These are phyloP conservation scores for Paraplagusia blochii DNA, from an alignment of 2,113 vertebrate genomes.

Conservation along the genomic window DNA sequence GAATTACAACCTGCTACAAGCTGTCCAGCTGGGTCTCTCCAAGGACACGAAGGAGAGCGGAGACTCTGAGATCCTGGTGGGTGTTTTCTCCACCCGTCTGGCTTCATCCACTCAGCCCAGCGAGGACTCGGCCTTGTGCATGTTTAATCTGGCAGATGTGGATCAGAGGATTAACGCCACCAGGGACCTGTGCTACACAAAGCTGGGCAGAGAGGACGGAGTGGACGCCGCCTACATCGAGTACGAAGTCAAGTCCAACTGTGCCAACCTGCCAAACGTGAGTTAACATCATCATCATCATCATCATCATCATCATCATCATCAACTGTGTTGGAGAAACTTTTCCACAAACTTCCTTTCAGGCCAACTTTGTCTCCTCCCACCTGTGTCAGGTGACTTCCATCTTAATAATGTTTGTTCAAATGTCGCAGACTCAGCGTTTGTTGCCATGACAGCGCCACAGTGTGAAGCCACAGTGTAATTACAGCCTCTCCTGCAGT, in stretches of 20 bases:
- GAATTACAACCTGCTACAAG: constrained; percentile 87
- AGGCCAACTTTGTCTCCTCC: too few relatives aligned
- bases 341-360: too few relatives aligned
- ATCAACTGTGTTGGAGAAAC: too few relatives aligned
- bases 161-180: constrained; percentile 86
- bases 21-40: constrained; percentile 78
- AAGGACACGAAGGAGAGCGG: constrained; percentile 14
- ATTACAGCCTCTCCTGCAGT: too few relatives aligned
- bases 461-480: too few relatives aligned
- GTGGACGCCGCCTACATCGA: constrained; percentile 92
- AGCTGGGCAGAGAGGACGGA: constrained; percentile 81
- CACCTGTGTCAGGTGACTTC: too few relatives aligned
- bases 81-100: constrained; percentile 83
- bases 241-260: constrained; percentile 94
- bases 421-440: too few relatives aligned
- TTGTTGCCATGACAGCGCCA: too few relatives aligned
- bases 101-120: constrained; percentile 78
- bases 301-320: too few relatives aligned
- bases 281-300: constrained; percentile 64
- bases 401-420: too few relatives aligned
- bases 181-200: constrained; percentile 91
- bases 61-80: constrained; percentile 80
- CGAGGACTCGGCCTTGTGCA: constrained; percentile 88
- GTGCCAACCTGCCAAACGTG: constrained; percentile 89
- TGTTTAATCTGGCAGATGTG: constrained; percentile 86